A percentile compares a stretch with the other conserved stretches of the same genome.
Conservation (phyloP, 1,140 invertebrate genomes). For the Bathynomus jamesi region DNA sequence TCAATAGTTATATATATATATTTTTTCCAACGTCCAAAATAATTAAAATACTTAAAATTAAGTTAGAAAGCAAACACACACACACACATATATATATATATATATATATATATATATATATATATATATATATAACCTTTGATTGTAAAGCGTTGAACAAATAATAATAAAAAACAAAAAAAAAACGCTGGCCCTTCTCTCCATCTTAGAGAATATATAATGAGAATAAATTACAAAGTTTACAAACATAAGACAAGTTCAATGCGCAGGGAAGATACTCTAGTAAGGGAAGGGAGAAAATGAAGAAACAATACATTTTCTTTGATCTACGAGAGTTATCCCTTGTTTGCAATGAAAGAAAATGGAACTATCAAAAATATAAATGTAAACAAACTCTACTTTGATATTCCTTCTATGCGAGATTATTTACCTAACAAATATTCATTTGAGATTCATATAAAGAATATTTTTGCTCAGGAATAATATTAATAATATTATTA, state of each 20-base stretch:
- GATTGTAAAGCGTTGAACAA: neutral
- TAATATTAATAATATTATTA: too few species aligned
- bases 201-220: neutral
- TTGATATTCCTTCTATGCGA: neutral
- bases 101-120: too few species aligned
- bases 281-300: neutral
- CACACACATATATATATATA: too few species aligned
- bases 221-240: neutral
- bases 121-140: neutral
- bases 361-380: neutral
- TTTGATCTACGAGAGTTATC: neutral
- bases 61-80: too few species aligned
- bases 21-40: too few species aligned
- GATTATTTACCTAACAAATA: too few species aligned
- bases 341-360: neutral
- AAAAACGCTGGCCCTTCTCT: neutral
- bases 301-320: neutral
- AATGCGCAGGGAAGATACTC: neutral
- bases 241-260: neutral
- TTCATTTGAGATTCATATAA: too few species aligned
- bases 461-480: too few species aligned
- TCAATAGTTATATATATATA: too few species aligned
- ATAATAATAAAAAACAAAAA: too few species aligned
- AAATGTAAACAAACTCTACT: neutral
- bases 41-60: too few species aligned